Evolutionary conservation across 2,797 vertebrate species (phyloP).

Genomic region (Coracias cyanogaster): DNA sequence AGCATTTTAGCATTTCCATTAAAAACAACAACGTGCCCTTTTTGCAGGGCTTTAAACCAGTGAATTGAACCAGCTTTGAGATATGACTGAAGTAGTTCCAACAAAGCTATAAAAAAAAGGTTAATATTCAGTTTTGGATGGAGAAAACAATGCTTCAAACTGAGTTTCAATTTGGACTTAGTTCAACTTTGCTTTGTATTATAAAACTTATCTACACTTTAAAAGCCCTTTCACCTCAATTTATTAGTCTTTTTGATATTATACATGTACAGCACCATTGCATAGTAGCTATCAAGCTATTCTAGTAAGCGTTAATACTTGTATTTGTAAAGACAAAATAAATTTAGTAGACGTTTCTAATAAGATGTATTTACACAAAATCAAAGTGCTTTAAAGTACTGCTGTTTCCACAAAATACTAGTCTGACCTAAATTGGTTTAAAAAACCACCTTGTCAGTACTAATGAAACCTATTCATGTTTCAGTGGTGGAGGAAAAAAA

Average conservation of each 20-base stretch:
- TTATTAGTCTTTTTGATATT: neutral
- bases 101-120: constrained; percentile 35
- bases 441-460: neutral
- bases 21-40: constrained; percentile 4
- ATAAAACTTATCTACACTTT: neutral
- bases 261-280: neutral
- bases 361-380: neutral
- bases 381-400: neutral
- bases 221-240: neutral
- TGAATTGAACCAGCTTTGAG: constrained; percentile 1
- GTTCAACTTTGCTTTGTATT: constrained; percentile 2
- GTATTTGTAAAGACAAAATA: neutral
- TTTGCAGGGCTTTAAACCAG: neutral
- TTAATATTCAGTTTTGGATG: constrained; percentile 18
- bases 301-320: neutral
- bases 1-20: constrained; percentile 14
- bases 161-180: constrained; percentile 30
- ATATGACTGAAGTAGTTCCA: constrained; percentile 48
- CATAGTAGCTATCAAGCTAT: neutral
- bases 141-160: constrained; percentile 57
- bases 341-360: neutral
- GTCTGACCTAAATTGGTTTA: neutral
- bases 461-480: neutral
- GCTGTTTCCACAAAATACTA: neutral
- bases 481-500: neutral